phyloP scores from a whole-genome alignment of 2,888 invertebrate species.

The Drosophila siamana region DNA sequence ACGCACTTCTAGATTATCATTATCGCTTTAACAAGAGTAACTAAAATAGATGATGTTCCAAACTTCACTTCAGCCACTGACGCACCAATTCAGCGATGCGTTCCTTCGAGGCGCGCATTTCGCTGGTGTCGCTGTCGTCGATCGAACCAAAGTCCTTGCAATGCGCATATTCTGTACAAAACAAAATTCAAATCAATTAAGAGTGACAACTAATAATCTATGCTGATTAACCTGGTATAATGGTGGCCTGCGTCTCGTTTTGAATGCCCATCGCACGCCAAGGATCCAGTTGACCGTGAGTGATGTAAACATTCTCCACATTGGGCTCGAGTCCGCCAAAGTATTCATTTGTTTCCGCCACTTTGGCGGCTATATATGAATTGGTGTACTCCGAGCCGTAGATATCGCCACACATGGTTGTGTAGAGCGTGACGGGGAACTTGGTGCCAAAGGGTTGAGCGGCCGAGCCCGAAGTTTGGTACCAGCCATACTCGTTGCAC shows the following conservation, averaged over 20 bases:
- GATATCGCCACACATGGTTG: conserved; percentile 77
- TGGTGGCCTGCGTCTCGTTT: conserved; percentile 73
- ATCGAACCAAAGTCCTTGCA: conserved; percentile 84
- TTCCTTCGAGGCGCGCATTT: conserved; percentile 81
- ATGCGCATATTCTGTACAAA: conserved; percentile 79
- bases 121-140: conserved; percentile 66
- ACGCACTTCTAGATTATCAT: conserved; percentile 9
- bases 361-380: conserved; percentile 65
- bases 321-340: conserved; percentile 86
- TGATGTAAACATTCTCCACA: conserved; percentile 86
- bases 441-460: conserved; percentile 87
- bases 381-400: conserved; percentile 75
- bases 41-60: not conserved
- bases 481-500: conserved; percentile 94
- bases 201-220: too few species aligned
- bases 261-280: conserved; percentile 86
- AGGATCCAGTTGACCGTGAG: conserved; percentile 87
- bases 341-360: conserved; percentile 84
- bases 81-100: conserved; percentile 80
- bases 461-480: conserved; percentile 89
- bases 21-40: conserved; percentile 3
- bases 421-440: conserved; percentile 79
- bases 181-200: too few species aligned
- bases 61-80: conserved; percentile 70
- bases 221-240: conserved; percentile 76